A percentile compares a stretch with the other conserved stretches of the same genome.
These are phyloP conservation scores for Leucozona laternaria DNA, from an alignment of 2,888 invertebrate genomes.

Conservation along the genomic window DNA sequence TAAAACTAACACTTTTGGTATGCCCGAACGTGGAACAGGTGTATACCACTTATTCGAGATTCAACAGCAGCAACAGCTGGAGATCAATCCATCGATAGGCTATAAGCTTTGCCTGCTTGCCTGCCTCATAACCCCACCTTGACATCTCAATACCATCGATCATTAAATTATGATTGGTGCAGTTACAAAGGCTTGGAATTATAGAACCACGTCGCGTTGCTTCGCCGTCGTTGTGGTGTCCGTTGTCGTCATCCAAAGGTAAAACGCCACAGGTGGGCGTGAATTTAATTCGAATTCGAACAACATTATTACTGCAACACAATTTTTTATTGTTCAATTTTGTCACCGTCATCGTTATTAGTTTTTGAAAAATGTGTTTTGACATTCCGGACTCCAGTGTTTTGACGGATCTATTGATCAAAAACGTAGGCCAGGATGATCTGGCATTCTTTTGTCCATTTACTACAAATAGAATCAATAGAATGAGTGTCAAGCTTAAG, in stretches of 20 bases:
- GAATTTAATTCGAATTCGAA: slow-evolving; percentile 62
- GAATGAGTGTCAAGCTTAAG: slow-evolving; percentile 44
- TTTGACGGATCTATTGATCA: slow-evolving; percentile 52
- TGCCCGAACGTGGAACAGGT: slow-evolving; percentile 56
- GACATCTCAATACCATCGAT: slow-evolving; percentile 69
- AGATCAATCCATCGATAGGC: slow-evolving; percentile 49
- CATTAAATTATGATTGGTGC: slow-evolving; percentile 65
- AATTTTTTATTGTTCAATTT: slow-evolving; percentile 41
- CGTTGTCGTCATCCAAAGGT: background rate
- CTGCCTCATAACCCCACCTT: slow-evolving; percentile 34
- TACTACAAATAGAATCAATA: slow-evolving; percentile 19
- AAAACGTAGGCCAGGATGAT: slow-evolving; percentile 19
- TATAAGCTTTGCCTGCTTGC: slow-evolving; percentile 40
- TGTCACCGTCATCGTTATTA: slow-evolving; percentile 40
- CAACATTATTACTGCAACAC: slow-evolving; percentile 61
- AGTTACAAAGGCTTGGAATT: slow-evolving; percentile 49
- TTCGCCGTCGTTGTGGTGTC: background rate
- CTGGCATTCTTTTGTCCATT: slow-evolving; percentile 36
- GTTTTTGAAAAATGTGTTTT: slow-evolving; percentile 20
- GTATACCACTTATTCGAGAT: slow-evolving; percentile 29
- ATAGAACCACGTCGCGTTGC: slow-evolving; percentile 16
- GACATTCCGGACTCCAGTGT: slow-evolving; percentile 20
- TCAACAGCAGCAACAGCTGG: slow-evolving; percentile 68
- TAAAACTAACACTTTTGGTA: slow-evolving; percentile 71
- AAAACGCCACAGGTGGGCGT: slow-evolving; percentile 40